These are phyloP conservation scores for Eriosoma lanigerum DNA, from an alignment of 1,140 invertebrate genomes.

Conservation along the genomic window DNA sequence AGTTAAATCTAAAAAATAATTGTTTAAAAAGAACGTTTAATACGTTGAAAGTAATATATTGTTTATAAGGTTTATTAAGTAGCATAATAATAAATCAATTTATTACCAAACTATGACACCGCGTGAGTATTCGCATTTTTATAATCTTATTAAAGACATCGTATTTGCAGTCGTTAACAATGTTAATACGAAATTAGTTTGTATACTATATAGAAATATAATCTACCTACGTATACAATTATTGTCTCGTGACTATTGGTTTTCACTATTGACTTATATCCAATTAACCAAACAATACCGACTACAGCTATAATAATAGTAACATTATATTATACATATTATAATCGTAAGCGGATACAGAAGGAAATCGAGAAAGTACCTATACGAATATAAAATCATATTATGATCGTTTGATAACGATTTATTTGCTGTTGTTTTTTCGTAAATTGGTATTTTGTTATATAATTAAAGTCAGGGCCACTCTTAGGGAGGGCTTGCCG, in stretches of 20 bases:
- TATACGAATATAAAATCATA: neutral
- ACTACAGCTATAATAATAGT: neutral
- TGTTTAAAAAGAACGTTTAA: too few relatives aligned
- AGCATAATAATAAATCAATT: too few relatives aligned
- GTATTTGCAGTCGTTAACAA: neutral
- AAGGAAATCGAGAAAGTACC: neutral
- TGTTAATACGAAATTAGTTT: neutral
- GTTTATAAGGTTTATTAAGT: too few relatives aligned
- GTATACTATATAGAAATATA: neutral
- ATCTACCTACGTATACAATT: conserved; percentile 5
- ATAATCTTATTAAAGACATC: too few relatives aligned
- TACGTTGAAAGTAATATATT: too few relatives aligned
- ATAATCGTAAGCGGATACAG: neutral
- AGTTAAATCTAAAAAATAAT: too few relatives aligned
- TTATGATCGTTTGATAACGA: neutral
- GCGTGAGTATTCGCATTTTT: neutral
- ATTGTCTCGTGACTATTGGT: conserved; percentile 4
- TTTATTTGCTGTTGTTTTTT: neutral
- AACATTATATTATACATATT: too few relatives aligned
- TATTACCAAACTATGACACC: too few relatives aligned
- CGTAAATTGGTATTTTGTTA: too few relatives aligned
- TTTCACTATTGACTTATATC: conserved; percentile 28
- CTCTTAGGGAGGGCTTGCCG: too few relatives aligned
- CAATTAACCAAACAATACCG: conserved; percentile 31
- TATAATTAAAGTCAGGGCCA: too few relatives aligned